phyloP scores from a whole-genome alignment of 2,888 invertebrate genomes.

The Disparrhopalites patrizii region DNA sequence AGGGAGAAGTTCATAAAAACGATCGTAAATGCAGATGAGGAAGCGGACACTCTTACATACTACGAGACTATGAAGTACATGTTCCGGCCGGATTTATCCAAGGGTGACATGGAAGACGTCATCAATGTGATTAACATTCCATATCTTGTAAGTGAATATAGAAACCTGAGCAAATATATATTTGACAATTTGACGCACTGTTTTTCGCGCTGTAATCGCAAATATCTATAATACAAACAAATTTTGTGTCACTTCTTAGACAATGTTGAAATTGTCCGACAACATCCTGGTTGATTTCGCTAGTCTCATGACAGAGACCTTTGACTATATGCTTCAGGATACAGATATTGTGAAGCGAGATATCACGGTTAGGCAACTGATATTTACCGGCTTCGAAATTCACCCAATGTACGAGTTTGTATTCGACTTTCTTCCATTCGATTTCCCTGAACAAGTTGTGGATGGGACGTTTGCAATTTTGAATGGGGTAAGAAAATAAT shows the following conservation, averaged over 20 bases:
- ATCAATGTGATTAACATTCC: constrained; percentile 18
- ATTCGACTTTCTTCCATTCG: neutral
- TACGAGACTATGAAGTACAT: constrained; percentile 8
- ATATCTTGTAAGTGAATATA: constrained; percentile 5
- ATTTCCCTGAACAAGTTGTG: neutral
- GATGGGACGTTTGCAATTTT: neutral
- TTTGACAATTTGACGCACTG: too few species aligned
- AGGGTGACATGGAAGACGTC: neutral
- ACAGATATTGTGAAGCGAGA: neutral
- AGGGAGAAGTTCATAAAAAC: neutral
- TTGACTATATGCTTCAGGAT: too few species aligned
- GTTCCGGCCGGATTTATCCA: constrained; percentile 13
- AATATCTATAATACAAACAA: too few species aligned
- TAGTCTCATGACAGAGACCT: too few species aligned
- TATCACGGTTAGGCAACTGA: neutral
- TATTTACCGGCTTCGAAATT: neutral
- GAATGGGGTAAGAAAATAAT: neutral
- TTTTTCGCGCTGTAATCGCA: too few species aligned
- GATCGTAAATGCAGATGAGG: neutral
- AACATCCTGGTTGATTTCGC: too few species aligned
- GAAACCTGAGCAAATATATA: too few species aligned
- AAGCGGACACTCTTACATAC: constrained; percentile 21
- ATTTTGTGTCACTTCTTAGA: too few species aligned
- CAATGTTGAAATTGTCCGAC: too few species aligned
- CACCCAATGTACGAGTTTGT: neutral